These are phyloP conservation scores for Drosophila aff. DNA, from an alignment of 1,140 invertebrate genomes.

Conservation along the genomic window DNA sequence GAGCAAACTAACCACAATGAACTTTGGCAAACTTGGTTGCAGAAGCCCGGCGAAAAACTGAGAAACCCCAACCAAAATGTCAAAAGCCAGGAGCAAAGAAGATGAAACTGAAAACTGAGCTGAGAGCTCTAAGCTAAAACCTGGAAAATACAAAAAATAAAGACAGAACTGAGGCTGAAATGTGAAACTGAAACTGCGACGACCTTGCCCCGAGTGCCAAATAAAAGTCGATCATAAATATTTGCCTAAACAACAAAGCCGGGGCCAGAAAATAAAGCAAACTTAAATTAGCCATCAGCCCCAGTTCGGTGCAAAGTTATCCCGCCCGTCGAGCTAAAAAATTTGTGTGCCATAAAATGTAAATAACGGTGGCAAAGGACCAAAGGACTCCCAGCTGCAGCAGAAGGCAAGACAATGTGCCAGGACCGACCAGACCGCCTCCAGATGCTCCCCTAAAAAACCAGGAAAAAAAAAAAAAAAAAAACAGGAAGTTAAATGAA, in stretches of 20 bases:
- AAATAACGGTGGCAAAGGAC: conserved; percentile 63
- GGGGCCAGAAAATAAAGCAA: conserved; percentile 55
- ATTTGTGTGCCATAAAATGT: conserved; percentile 69
- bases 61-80: conserved; percentile 50
- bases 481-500: conserved; percentile 65
- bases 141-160: not conserved
- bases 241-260: conserved; percentile 67
- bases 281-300: conserved; percentile 71
- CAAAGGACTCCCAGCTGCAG: conserved; percentile 27
- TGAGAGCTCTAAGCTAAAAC: not conserved
- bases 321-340: conserved; percentile 19
- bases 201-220: conserved; percentile 45
- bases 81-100: conserved; percentile 53
- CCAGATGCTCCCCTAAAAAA: conserved; percentile 32
- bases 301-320: conserved; percentile 26
- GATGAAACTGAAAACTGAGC: conserved; percentile 10
- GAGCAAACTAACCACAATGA: conserved; percentile 48
- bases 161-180: not conserved
- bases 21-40: conserved; percentile 61
- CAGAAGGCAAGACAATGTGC: conserved; percentile 43
- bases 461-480: not conserved
- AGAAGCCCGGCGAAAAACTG: conserved; percentile 14
- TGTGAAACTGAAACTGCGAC: conserved; percentile 10
- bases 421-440: conserved; percentile 25
- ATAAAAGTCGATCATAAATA: conserved; percentile 81